phyloP scores from a whole-genome alignment of 2,888 invertebrate species.

The Escarpia spicata region DNA sequence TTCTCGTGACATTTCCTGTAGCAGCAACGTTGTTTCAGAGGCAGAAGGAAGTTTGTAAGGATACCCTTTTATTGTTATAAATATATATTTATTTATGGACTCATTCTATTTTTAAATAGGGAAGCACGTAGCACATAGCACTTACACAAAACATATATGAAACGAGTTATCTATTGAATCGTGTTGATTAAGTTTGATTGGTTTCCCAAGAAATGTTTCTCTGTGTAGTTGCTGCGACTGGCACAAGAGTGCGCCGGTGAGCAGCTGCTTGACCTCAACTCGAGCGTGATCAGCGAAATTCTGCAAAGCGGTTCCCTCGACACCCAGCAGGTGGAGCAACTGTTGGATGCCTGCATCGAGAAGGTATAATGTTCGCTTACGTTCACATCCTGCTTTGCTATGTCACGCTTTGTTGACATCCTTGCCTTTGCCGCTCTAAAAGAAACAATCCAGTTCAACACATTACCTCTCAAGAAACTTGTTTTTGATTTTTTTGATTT shows the following conservation, averaged over 20 bases:
- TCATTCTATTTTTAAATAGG: not conserved
- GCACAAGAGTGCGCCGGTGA: not conserved
- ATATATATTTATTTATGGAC: not conserved
- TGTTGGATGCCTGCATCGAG: constrained; percentile 8
- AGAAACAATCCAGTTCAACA: too few relatives aligned
- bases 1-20: too few relatives aligned
- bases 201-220: not conserved
- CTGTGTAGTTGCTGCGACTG: not conserved
- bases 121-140: too few relatives aligned
- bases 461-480: too few relatives aligned
- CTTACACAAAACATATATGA: too few relatives aligned
- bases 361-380: not conserved
- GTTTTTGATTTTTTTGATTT: too few relatives aligned
- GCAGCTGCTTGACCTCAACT: not conserved
- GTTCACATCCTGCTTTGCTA: not conserved
- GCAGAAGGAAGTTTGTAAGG: not conserved
- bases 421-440: too few relatives aligned
- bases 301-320: not conserved
- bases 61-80: not conserved
- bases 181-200: not conserved
- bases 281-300: not conserved
- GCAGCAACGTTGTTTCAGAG: too few relatives aligned
- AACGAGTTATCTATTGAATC: not conserved
- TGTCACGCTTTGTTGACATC: too few relatives aligned
- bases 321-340: constrained; percentile 5